Evolutionary conservation across 2,888 invertebrate species (phyloP), one percentile per base, ranked within the genome.

Genomic region (Choristoneura rosaceana): DNA sequence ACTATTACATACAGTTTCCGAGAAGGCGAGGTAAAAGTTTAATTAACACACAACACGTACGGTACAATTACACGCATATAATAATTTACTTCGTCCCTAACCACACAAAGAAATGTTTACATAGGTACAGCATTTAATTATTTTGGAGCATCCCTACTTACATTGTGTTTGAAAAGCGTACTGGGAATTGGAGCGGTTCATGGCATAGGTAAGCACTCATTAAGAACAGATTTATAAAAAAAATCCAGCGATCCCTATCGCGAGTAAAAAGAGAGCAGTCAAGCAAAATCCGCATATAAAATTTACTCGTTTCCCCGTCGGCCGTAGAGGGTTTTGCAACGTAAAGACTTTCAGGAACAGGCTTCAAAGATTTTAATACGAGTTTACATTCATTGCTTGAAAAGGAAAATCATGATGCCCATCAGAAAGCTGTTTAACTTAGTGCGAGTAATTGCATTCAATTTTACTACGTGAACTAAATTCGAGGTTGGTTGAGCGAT

Each of bases 61-160:
- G 47, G 70, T 41, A 41, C 50, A 70, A 70, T 70, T 65, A 70
- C 60, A 34, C 52, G 43, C 55, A 55, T 58, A 63, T 63, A 69
- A 45, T 69, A 50, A 61, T n/a, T 34, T 50, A 47, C 34, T 47
- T 61, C 34, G 38, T 60, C 60, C 38, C 61, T 38, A 17, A n/a
- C 38, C 34, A 33, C 15, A 43, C 62, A 62, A 69, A 43, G 52
- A 62, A 50, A n/a, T 62, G 61, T 67, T 15, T 45, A 45, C 55
- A 34, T 47, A 66, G n/a, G n/a, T n/a, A n/a, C 41, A 17, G 43
- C 55, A 58, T 33, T 34, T 67, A 59, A 60, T 60, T 60, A 68
- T 60, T 60, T 14, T 34, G n/a, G 38, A 38, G 14, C 50, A 62
- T 43, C 33, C 17, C n/a, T 58, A 45, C 45, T 63, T 17, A 38